phyloP scores from a whole-genome alignment of 2,888 invertebrate genomes.

The Leistus spinibarbis region DNA sequence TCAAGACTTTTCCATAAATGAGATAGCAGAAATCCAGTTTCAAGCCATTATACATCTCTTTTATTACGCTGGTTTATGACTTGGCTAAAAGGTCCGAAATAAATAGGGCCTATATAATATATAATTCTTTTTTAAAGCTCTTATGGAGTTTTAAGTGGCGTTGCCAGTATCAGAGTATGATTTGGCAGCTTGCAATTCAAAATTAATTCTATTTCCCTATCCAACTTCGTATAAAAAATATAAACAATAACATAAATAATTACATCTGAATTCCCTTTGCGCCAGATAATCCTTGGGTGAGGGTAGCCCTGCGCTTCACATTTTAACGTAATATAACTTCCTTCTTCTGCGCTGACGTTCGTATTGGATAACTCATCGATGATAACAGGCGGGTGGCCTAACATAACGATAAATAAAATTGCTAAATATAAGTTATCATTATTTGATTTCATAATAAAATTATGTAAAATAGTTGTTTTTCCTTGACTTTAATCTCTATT shows the following conservation, averaged over 20 bases:
- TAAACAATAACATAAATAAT: slow-evolving; percentile 48
- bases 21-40: too few species aligned
- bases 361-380: slow-evolving; percentile 60
- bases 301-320: slow-evolving; percentile 82
- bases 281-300: slow-evolving; percentile 78
- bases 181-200: too few species aligned
- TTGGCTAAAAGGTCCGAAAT: too few species aligned
- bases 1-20: too few species aligned
- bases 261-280: slow-evolving; percentile 73
- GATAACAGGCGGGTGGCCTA: slow-evolving; percentile 54
- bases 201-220: too few species aligned
- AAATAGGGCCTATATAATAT: too few species aligned
- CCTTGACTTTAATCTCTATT: not conserved
- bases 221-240: too few species aligned
- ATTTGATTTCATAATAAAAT: not conserved
- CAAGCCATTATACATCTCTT: too few species aligned
- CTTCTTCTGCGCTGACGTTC: slow-evolving; percentile 70
- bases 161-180: too few species aligned
- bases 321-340: slow-evolving; percentile 73
- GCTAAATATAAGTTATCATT: not conserved
- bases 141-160: too few species aligned
- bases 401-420: not conserved
- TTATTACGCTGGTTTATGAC: too few species aligned
- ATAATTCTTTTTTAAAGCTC: too few species aligned
- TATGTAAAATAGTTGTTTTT: not conserved